Base-by-base conservation (phyloP, 2,888 invertebrate genomes). In the Orthosia gothica region DNA sequence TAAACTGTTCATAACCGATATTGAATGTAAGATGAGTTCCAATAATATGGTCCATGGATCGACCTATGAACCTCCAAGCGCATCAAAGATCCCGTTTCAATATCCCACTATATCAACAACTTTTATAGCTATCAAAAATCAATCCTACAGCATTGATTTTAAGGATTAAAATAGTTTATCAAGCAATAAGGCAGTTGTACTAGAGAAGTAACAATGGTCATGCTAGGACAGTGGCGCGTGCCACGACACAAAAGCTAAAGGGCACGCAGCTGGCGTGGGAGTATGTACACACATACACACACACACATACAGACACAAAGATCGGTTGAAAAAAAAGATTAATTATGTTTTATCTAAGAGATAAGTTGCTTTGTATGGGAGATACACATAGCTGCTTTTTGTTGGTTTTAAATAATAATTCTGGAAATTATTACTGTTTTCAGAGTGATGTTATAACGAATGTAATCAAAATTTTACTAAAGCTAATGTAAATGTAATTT, bases 191-290 rank as follows among this genome's bases (percentile, higher is more conserved):
- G 26, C 67, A 81, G 59, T 83, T 82, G 76, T 84, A 68, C 72
- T 83, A 62, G 32, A 76, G 67, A 80, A 74, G 71, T 74, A 87
- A 90, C 88, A 92, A 92, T 91, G 85, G 88, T 88, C 89, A 87
- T 87, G 87, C 76, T 76, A 82, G 90, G 86, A 88, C 66, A 85
- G 88, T 91, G 95, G 94, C 96, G 95, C 96, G 96, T 95, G 95
- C 95, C 95, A 85, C 66, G 79, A 85, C 83, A 95, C 93, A 95
- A 95, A 92, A 91, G 92, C 86, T 85, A 90, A 92, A 91, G 89
- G 90, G 89, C 89, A 82, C 82, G 93, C 96, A 95, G 95, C 95
- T 95, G 95, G 92, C 94, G 95, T 94, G 91, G 95, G 94, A 87
- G 94, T 87, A 69, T 3, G 16, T 45, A 84, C 85, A 64, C 88